Evolutionary conservation across 2,797 vertebrate genomes (phyloP), one percentile per base, ranked within the genome.

Genomic region (Euthynnus affinis): DNA sequence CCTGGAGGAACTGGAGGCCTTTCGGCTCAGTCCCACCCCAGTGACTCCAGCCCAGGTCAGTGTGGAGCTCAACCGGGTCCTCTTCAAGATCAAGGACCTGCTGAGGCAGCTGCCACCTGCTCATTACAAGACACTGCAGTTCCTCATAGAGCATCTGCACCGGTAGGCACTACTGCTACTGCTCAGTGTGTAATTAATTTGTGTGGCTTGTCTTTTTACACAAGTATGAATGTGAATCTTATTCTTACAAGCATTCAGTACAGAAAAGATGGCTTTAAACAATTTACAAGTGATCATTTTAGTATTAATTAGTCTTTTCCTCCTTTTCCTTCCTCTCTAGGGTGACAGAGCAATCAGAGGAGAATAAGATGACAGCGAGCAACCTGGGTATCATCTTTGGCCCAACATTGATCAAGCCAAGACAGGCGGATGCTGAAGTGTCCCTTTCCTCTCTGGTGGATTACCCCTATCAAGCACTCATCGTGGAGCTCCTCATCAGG

Each of bases 331-430:
- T 55, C 8, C 13, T 66, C 34, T 68, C 2, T 88, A 99, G 98
- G 83, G 98, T 99, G 34, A 94, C 95, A 0, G 96, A 98, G 83
- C 94, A 95, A 34, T 96, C 95, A 3, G 97, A 97, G 82, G 97
- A 99, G 94, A 99, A 99, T 74, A 99, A 99, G 92, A 99, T 99
- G 98, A 97, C 97, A 0, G 95, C 98, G 74, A 98, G 96, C 89
- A 99, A 99, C 85, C 94, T 99, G 79, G 98, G 97, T 0, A 97
- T 99, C 80, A 98, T 99, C 92, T 99, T 99, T 55, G 98, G 98
- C 25, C 93, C 98, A 5, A 99, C 97, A 1, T 95, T 99, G 67
- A 95, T 99, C 82, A 97, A 97, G 81, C 92, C 97, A 0, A 95
- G 97, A 72, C 97, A 97, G 83, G 94, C 95, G 0, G 95, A 98